A percentile compares a stretch with the other conserved stretches of the same genome.
phyloP scores from a whole-genome alignment of 2,888 invertebrate species.

The Caenorhabditis sp. region DNA sequence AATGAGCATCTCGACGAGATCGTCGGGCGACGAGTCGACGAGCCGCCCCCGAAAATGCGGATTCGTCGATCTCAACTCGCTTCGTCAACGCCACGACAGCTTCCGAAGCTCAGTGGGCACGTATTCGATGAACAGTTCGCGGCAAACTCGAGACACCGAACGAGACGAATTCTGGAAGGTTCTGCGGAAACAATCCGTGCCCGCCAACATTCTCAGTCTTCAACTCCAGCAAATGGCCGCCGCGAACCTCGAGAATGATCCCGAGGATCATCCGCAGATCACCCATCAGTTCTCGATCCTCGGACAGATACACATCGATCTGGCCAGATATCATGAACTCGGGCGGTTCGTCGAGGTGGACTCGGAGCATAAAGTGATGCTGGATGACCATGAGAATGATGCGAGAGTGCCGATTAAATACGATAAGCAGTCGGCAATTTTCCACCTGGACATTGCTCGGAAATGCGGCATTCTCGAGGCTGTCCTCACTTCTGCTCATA shows the following conservation, averaged over 20 bases:
- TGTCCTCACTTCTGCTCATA: constrained; percentile 84
- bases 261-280: constrained; percentile 15
- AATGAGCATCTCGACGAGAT: constrained; percentile 40
- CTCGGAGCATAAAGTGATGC: constrained; percentile 59
- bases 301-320: constrained; percentile 86
- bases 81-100: constrained; percentile 59
- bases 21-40: constrained; percentile 52
- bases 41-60: constrained; percentile 28
- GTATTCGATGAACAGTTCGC: constrained; percentile 66
- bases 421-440: constrained; percentile 85
- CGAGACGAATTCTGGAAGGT: constrained; percentile 75
- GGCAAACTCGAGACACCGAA: constrained; percentile 75
- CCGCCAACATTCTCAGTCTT: constrained; percentile 74
- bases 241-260: constrained; percentile 23
- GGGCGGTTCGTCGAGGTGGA: constrained; percentile 84
- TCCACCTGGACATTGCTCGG: constrained; percentile 85
- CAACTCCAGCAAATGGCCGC: constrained; percentile 80
- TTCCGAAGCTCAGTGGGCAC: constrained; percentile 59
- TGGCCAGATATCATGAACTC: constrained; percentile 86
- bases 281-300: constrained; percentile 84
- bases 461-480: constrained; percentile 85
- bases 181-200: constrained; percentile 74
- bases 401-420: constrained; percentile 78
- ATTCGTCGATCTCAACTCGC: constrained; percentile 53
- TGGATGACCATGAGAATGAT: constrained; percentile 43